phyloP scores from a whole-genome alignment of 2,113 vertebrate species.

The Prinia subflava region DNA sequence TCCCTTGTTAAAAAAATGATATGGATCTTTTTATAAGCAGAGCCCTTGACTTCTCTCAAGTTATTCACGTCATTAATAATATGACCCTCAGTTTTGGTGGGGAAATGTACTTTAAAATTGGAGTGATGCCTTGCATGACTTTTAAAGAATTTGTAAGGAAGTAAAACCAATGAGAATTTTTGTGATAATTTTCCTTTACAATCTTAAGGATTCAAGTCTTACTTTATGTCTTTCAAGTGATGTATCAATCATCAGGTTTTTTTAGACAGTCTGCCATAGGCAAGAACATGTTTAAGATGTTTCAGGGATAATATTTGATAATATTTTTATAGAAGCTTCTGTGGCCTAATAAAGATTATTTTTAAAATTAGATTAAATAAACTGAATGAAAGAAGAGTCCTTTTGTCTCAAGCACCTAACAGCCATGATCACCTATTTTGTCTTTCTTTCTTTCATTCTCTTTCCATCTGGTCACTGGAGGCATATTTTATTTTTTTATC shows the following conservation, averaged over 20 bases:
- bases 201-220: neutral
- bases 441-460: neutral
- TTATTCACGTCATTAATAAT: neutral
- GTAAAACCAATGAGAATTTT: neutral
- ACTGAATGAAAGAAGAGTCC: neutral
- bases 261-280: neutral
- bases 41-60: neutral
- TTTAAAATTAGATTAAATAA: conserved; percentile 15
- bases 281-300: neutral
- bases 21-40: neutral
- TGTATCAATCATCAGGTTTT: neutral
- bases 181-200: neutral
- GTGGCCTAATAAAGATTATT: neutral
- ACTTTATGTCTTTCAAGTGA: neutral
- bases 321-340: neutral
- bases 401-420: neutral
- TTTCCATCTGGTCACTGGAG: neutral
- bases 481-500: neutral
- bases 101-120: neutral
- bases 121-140: neutral
- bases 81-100: neutral
- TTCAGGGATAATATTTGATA: neutral
- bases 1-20: neutral
- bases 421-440: neutral
- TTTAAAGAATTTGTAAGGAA: neutral